These are phyloP conservation scores for Leptothorax acervorum DNA, from an alignment of 2,888 invertebrate species.

Conservation along the genomic window DNA sequence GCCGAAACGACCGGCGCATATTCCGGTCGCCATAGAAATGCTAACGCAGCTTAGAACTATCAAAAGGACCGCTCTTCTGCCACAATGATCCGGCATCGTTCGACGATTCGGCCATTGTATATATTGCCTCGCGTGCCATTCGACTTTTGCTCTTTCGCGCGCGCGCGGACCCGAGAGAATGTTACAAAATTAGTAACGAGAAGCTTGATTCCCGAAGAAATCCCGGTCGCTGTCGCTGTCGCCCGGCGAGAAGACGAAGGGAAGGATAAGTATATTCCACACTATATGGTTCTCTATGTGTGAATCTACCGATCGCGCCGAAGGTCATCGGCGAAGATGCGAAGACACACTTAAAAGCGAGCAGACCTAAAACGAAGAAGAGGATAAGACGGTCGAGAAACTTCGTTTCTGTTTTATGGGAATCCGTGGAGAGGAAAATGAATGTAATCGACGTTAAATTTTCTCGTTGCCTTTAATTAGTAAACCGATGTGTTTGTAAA, in stretches of 20 bases:
- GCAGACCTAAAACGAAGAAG: slow-evolving; percentile 23
- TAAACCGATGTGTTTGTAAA: neutral
- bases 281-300: slow-evolving; percentile 6
- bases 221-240: slow-evolving; percentile 27
- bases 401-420: neutral
- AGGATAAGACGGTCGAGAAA: neutral
- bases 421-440: neutral
- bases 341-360: slow-evolving; percentile 10
- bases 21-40: slow-evolving; percentile 75
- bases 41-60: slow-evolving; percentile 72
- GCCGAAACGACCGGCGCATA: slow-evolving; percentile 63
- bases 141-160: slow-evolving; percentile 54
- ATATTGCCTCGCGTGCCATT: slow-evolving; percentile 69
- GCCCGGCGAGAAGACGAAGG: neutral
- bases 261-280: slow-evolving; percentile 40
- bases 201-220: slow-evolving; percentile 51
- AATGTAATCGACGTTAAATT: neutral
- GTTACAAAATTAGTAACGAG: slow-evolving; percentile 45
- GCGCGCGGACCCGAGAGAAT: slow-evolving; percentile 11
- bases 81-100: slow-evolving; percentile 68
- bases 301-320: slow-evolving; percentile 47
- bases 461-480: neutral
- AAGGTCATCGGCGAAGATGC: slow-evolving; percentile 36
- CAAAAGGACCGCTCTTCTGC: slow-evolving; percentile 71
- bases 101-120: slow-evolving; percentile 58